These are phyloP conservation scores for Penaeus vannamei DNA, from an alignment of 1,140 invertebrate genomes.

Conservation along the genomic window DNA sequence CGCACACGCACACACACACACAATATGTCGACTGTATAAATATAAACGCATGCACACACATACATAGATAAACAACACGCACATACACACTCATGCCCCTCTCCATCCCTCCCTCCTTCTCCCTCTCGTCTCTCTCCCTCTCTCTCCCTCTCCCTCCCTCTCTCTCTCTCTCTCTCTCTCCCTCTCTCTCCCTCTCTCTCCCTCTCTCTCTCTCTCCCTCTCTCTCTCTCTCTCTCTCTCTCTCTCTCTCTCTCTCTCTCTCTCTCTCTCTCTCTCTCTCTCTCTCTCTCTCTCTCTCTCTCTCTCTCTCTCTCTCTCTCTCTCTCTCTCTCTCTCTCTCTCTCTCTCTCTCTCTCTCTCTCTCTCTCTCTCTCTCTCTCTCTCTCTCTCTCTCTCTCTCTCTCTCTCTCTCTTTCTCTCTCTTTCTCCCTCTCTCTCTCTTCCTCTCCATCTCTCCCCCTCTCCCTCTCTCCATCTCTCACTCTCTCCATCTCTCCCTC, in stretches of 20 bases:
- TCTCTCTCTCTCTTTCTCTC: neutral
- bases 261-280: conserved; percentile 34
- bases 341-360: neutral
- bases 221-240: conserved; percentile 28
- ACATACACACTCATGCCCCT: neutral
- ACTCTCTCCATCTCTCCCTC: neutral
- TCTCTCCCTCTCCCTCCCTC: conserved; percentile 25
- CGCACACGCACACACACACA: too few relatives aligned
- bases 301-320: neutral
- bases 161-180: conserved; percentile 14
- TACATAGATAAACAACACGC: too few relatives aligned
- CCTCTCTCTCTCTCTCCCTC: conserved; percentile 22
- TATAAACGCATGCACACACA: too few relatives aligned
- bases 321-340: neutral
- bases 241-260: conserved; percentile 33
- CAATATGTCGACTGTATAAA: too few relatives aligned
- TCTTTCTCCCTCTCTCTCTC: neutral
- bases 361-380: neutral
- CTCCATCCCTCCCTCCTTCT: neutral
- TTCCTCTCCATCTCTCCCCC: neutral
- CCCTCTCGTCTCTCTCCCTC: neutral
- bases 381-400: neutral
- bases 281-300: conserved; percentile 27
- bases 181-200: conserved; percentile 17
- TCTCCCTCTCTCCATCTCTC: neutral